Percentiles rank a stretch among this genome's conserved stretches.
Conservation (phyloP, 30 jellyfish, hydroid and myxozoan species). For the Turritopsis rubra region DNA sequence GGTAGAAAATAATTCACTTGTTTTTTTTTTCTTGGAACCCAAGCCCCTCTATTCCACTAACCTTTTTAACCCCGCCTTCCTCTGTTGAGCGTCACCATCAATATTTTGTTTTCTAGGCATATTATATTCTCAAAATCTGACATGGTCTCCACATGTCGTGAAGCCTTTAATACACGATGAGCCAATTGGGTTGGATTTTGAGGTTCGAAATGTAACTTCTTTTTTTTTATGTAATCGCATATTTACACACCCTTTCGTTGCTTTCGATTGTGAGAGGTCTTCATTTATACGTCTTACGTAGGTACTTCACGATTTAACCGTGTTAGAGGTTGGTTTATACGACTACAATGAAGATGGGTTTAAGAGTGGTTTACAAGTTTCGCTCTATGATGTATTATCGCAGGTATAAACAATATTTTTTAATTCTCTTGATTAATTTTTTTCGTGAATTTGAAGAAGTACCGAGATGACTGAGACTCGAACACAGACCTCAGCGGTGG, state of each 20-base stretch:
- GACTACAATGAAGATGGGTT: slow-evolving; percentile 30
- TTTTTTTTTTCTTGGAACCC: too few species aligned
- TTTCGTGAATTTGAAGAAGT: too few species aligned
- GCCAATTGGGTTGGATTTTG: slow-evolving; percentile 23
- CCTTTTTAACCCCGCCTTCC: too few species aligned
- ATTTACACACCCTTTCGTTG: background rate
- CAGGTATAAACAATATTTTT: background rate
- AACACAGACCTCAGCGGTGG: too few species aligned
- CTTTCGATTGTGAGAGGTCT: slow-evolving; percentile 29
- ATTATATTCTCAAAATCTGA: background rate
- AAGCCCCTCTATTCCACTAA: too few species aligned
- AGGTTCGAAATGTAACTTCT: background rate
- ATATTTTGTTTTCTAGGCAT: background rate
- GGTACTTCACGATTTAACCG: slow-evolving; percentile 21
- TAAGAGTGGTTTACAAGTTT: slow-evolving; percentile 23
- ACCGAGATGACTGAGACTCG: too few species aligned
- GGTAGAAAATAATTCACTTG: background rate
- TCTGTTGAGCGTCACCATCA: background rate
- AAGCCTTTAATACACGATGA: background rate
- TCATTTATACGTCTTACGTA: slow-evolving; percentile 4
- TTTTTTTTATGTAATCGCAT: background rate
- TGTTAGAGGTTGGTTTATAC: slow-evolving; percentile 23
- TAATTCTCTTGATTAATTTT: too few species aligned
- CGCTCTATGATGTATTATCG: slow-evolving; percentile 17
- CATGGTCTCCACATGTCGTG: background rate